phyloP scores from a whole-genome alignment of 53 echinoderm and acorn worm genomes.

The Crossaster papposus region DNA sequence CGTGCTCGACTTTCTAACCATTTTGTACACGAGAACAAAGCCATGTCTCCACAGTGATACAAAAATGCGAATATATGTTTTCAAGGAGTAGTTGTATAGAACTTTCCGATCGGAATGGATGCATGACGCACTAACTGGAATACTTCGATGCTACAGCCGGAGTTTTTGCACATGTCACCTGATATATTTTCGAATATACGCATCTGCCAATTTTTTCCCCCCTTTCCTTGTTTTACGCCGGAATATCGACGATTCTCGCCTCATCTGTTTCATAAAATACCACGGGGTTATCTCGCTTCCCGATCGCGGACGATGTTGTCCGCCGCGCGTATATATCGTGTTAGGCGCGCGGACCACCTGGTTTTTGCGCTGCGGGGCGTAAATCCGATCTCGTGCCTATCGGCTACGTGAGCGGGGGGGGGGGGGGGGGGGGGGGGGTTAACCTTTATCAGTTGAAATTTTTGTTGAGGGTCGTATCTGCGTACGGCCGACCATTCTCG shows the following conservation, averaged over 20 bases:
- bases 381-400: constrained; percentile 17
- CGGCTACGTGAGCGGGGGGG: neutral
- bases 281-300: neutral
- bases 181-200: constrained; percentile 31
- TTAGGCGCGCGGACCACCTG: constrained; percentile 25
- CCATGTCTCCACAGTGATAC: too few relatives aligned
- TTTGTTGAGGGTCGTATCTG: neutral
- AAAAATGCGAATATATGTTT: too few relatives aligned
- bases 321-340: neutral
- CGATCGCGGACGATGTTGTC: neutral
- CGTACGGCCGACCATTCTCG: neutral
- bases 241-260: constrained; percentile 16
- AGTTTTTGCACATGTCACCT: neutral
- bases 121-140: neutral
- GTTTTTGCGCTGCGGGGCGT: constrained; percentile 50
- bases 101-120: too few relatives aligned
- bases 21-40: too few relatives aligned
- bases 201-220: constrained; percentile 16
- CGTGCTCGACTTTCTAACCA: too few relatives aligned
- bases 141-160: neutral
- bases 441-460: constrained; percentile 7
- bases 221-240: neutral
- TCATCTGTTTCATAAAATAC: constrained; percentile 27
- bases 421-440: too few relatives aligned
- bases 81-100: too few relatives aligned